Evolutionary conservation across 1,140 invertebrate genomes (phyloP), one percentile per base, ranked within the genome.

Genomic region (Diabrotica virgifera): DNA sequence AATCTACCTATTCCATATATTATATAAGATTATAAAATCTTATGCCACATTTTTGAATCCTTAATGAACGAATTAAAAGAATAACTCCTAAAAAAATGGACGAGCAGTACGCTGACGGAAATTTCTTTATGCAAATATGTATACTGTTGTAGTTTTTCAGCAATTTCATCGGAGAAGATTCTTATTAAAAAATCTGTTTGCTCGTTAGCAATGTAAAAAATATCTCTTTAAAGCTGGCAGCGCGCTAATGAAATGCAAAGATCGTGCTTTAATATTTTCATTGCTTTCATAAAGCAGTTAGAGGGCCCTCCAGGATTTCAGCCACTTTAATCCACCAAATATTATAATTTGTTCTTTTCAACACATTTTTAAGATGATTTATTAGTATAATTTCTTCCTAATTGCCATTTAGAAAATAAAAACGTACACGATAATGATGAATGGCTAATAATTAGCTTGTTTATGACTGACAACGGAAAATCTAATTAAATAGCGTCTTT

Each of bases 101-200:
- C 40, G 40, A 46, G 40, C 5, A 46, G 40, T 10, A 10, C 8
- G 40, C 5, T 46, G 2, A 10, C 40, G 5, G 40, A 46, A 46
- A 46, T 46, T 46, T 46, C 40, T 5, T n/a, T 46, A 46, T 46
- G 40, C 40, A 46, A 46, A 46, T 46, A 46, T 46, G 40, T 46
- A 5, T 46, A 46, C 40, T 46, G 40, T 46, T 46, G 5, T 46
- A 46, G 40, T 46, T 46, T 46, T 46, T 46, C 40, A 46, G 40
- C 40, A 46, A 10, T 5, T 46, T 46, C 40, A 57, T 35, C 55
- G 14, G 52, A 51, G 38, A 65, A 61, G 52, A 46, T 51, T 57
- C 63, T 62, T 68, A 68, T 68, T 65, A 65, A 63, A 65, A 68
- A 68, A 68, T 68, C 59, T 65, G 63, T 68, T 68, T 63, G 63